phyloP scores from a whole-genome alignment of 2,888 invertebrate genomes.

The Pseudococcus viburni region DNA sequence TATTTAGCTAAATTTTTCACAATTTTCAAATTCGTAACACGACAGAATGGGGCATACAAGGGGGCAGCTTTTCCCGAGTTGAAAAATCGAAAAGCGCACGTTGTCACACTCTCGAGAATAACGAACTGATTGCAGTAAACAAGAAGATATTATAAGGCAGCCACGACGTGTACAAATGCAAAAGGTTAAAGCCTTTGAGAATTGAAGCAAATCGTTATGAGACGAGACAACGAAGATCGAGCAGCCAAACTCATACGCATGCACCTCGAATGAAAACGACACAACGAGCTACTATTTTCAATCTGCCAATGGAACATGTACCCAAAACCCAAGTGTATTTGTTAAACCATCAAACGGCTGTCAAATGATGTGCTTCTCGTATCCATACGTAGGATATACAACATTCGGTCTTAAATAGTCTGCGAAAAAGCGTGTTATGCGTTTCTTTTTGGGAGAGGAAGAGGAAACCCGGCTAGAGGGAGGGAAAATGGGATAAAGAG shows the following conservation, averaged over 20 bases:
- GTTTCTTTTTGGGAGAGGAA: background rate
- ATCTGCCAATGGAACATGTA: slow-evolving; percentile 16
- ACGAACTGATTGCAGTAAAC: slow-evolving; percentile 52
- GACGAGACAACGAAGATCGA: slow-evolving; percentile 33
- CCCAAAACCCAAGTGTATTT: slow-evolving; percentile 51
- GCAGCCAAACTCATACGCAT: background rate
- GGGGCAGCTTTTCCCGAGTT: background rate
- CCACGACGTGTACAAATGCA: slow-evolving; percentile 26
- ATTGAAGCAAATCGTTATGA: slow-evolving; percentile 50
- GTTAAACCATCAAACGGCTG: slow-evolving; percentile 54
- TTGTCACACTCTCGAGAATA: slow-evolving; percentile 38
- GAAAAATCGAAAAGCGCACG: background rate
- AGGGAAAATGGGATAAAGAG: background rate
- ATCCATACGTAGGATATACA: background rate
- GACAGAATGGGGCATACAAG: background rate
- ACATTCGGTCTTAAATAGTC: slow-evolving; percentile 16
- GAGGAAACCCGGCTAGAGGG: background rate
- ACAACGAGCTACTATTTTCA: slow-evolving; percentile 46
- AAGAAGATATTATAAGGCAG: slow-evolving; percentile 44
- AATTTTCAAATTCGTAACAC: background rate
- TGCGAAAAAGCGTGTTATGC: background rate
- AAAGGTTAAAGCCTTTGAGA: slow-evolving; percentile 45
- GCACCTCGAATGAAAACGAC: background rate
- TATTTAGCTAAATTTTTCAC: background rate
- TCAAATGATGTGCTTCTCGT: slow-evolving; percentile 47